Base-by-base conservation (phyloP, 1,140 invertebrate genomes). In the Drosophila sproati region DNA sequence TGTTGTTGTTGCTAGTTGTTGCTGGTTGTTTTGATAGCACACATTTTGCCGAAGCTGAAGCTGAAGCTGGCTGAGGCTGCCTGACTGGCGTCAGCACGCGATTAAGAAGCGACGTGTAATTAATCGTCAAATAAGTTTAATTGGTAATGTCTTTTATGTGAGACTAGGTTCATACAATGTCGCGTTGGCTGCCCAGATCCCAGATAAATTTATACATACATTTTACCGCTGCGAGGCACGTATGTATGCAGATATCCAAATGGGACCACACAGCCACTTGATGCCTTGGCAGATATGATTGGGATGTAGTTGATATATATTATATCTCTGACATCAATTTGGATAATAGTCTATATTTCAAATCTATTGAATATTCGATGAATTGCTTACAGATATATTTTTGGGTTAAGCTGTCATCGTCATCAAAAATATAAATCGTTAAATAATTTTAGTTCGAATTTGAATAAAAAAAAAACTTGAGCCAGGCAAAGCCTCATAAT, bases 51-150 rank as follows among this genome's bases (percentile, higher is more conserved):
- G 80, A 67, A 41, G 47, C 47, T 48, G 47, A 31, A 31, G 48
- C 51, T 62, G 54, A 34, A 52, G 70, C 43, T 54, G 47, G 70
- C 43, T 54, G 59, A 20, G 20, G 20, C 20, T 20, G 20, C 20
- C 35, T 28, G 41, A 20, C 62, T n/a, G 77, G 60, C 81, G 78
- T 64, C 78, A 70, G 68, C 83, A 88, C 83, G 83, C 83, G 83
- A 88, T 88, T 89, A 80, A 70, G 71, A 72, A 89, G 74, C 73
- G 80, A 55, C 80, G 61, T 80, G 85, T 89, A 80, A 88, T 88
- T 89, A 88, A 88, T 88, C 85, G 85, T 89, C 83, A 89, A 88
- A 88, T 88, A 80, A 88, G 85, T 88, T 88, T 88, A 88, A 88
- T 88, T 88, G 83, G 89, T 89, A 85, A 88, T 88, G 86, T 80